A percentile compares a stretch with the other conserved stretches of the same genome.
Evolutionary conservation across 2,888 invertebrate genomes (phyloP).

Genomic region (Drosophila cognata): DNA sequence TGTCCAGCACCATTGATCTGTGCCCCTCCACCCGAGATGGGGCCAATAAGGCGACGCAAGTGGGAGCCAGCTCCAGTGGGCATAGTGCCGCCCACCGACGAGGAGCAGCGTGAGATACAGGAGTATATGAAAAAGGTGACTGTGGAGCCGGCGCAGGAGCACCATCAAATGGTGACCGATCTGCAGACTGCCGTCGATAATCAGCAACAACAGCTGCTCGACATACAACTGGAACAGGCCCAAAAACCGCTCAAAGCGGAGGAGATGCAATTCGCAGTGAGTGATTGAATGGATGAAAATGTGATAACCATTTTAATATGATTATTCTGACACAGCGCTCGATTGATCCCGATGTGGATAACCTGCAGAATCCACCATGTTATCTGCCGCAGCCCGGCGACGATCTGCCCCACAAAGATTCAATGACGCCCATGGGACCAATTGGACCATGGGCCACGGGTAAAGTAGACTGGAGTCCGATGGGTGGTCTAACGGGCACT

Average conservation of each 20-base stretch:
- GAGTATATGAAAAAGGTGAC: slow-evolving; percentile 37
- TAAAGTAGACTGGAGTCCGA: slow-evolving; percentile 90
- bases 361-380: slow-evolving; percentile 84
- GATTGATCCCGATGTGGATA: slow-evolving; percentile 74
- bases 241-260: slow-evolving; percentile 41
- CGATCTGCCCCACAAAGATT: slow-evolving; percentile 83
- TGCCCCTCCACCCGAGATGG: slow-evolving; percentile 58
- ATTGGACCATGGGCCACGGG: slow-evolving; percentile 90
- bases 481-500: slow-evolving; percentile 89
- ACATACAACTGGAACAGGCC: slow-evolving; percentile 58
- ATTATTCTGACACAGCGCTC: slow-evolving; percentile 34
- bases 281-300: slow-evolving; percentile 10
- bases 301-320: neutral
- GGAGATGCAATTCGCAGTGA: slow-evolving; percentile 65
- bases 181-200: slow-evolving; percentile 58
- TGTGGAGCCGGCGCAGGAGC: slow-evolving; percentile 40
- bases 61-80: slow-evolving; percentile 38
- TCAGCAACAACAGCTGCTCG: slow-evolving; percentile 61
- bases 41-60: slow-evolving; percentile 38
- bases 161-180: slow-evolving; percentile 52
- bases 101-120: slow-evolving; percentile 48
- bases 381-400: slow-evolving; percentile 87
- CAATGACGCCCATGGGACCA: slow-evolving; percentile 85
- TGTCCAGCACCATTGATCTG: slow-evolving; percentile 67
- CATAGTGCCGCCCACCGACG: slow-evolving; percentile 48